phyloP scores from a whole-genome alignment of 2,113 vertebrate species.

The Nerophis ophidion region DNA sequence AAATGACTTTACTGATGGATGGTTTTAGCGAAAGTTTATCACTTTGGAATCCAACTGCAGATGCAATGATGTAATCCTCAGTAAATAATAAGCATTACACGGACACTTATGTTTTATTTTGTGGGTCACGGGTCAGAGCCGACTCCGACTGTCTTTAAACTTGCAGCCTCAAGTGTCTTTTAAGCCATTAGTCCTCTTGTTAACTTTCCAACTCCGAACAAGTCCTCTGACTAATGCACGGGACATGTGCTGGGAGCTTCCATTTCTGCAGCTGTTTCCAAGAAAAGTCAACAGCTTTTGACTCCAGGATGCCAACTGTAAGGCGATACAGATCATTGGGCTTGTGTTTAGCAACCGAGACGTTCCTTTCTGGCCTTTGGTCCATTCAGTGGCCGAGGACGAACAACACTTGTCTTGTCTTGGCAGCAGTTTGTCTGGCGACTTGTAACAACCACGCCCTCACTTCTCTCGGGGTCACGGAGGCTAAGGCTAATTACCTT shows the following conservation, averaged over 20 bases:
- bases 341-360: slow-evolving; percentile 54
- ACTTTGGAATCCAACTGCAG: slow-evolving; percentile 6
- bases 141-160: slow-evolving; percentile 22
- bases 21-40: too few species aligned
- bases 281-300: slow-evolving; percentile 60
- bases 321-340: slow-evolving; percentile 47
- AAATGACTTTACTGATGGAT: too few species aligned
- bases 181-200: slow-evolving; percentile 23
- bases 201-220: slow-evolving; percentile 19
- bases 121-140: slow-evolving; percentile 30
- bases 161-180: slow-evolving; percentile 32
- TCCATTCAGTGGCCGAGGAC: slow-evolving; percentile 25
- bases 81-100: slow-evolving; percentile 19
- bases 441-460: slow-evolving; percentile 39
- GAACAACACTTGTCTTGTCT: slow-evolving; percentile 50
- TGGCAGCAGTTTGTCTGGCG: slow-evolving; percentile 42
- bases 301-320: slow-evolving; percentile 49
- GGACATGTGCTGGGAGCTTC: slow-evolving; percentile 22
- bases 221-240: slow-evolving; percentile 17
- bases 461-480: slow-evolving; percentile 33
- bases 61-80: slow-evolving; percentile 31
- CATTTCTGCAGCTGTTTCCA: slow-evolving; percentile 57
- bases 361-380: slow-evolving; percentile 29
- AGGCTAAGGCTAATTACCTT: slow-evolving; percentile 42
- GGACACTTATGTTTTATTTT: slow-evolving; percentile 36